Evolutionary conservation across 2,797 vertebrate species (phyloP), one percentile per base, ranked within the genome.

Genomic region (Mus spretus): DNA sequence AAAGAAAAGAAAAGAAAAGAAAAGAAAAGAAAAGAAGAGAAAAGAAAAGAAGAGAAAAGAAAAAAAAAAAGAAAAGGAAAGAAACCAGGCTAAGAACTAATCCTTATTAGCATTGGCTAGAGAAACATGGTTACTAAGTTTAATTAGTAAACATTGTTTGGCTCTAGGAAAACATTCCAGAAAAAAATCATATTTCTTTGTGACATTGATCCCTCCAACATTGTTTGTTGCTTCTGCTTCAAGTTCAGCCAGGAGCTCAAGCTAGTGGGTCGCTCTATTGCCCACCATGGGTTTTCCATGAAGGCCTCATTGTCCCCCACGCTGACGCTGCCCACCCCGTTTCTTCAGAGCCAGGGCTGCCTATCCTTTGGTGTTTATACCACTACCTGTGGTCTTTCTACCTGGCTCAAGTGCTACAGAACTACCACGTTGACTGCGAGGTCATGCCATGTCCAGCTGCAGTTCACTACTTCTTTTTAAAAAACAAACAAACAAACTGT

Each of bases 51-150:
- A 19, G 57, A 20, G 19, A 61, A 61, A 61, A 20, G 8, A 79
- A 86, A 17, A 80, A 83, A n/a, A n/a, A 50, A 57, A 57, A 19
- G 19, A 57, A 19, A 57, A 20, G 19, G 24, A 61, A 61, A 20
- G 8, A 79, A 86, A 17, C 83, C 82, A 80, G 34, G 59, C 37
- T 80, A 74, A 95, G 26, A 88, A 79, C 22, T 90, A 75, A 67
- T 63, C 37, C 11, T 65, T 84, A 50, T 88, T 34, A 96, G 90
- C 90, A 37, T 84, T 95, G 47, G 17, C 44, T 75, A 91, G 61
- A 95, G 40, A 91, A 61, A 74, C 19, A 77, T 88, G 34, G 70
- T 50, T 83, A 84, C 19, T 61, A 78, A 81, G 75, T 55, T 3
- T 26, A 96, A 59, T 65, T 70, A 12, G 83, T 55, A 81, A 80